Evolutionary conservation across 2,888 invertebrate species (phyloP).

Genomic region (Agonopterix heracliana): DNA sequence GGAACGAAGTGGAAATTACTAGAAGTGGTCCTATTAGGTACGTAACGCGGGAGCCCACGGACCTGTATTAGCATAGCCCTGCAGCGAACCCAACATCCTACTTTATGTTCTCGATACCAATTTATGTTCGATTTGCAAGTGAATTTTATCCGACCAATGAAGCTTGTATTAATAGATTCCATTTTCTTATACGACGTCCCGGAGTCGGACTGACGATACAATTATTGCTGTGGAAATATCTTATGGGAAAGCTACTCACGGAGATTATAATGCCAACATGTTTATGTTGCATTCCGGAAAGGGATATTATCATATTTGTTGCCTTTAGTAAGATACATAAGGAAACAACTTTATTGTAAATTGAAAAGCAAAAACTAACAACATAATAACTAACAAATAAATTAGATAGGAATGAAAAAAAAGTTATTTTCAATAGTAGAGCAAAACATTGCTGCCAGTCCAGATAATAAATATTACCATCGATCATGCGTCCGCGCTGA

Average conservation of each 20-base stretch:
- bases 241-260: background rate
- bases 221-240: constrained; percentile 2
- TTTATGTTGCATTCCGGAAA: too few relatives aligned
- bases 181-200: constrained; percentile 8
- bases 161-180: constrained; percentile 9
- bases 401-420: background rate
- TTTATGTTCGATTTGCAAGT: constrained; percentile 15
- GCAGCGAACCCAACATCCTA: constrained; percentile 17
- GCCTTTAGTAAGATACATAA: too few relatives aligned
- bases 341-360: too few relatives aligned
- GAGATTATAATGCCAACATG: too few relatives aligned
- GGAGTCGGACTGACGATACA: constrained; percentile 6
- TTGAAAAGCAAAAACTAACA: too few relatives aligned
- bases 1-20: constrained; percentile 58
- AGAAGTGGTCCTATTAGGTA: constrained; percentile 55
- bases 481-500: constrained; percentile 34
- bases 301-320: too few relatives aligned
- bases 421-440: constrained; percentile 6
- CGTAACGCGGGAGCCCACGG: constrained; percentile 56
- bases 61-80: constrained; percentile 44
- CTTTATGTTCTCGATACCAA: constrained; percentile 15
- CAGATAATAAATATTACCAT: constrained; percentile 32
- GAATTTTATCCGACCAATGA: constrained; percentile 11
- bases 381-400: background rate
- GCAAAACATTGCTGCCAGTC: constrained; percentile 17